A percentile compares a stretch with the other conserved stretches of the same genome.
These are phyloP conservation scores for Cantharis lateralis DNA, from an alignment of 2,888 invertebrate species.

Conservation along the genomic window DNA sequence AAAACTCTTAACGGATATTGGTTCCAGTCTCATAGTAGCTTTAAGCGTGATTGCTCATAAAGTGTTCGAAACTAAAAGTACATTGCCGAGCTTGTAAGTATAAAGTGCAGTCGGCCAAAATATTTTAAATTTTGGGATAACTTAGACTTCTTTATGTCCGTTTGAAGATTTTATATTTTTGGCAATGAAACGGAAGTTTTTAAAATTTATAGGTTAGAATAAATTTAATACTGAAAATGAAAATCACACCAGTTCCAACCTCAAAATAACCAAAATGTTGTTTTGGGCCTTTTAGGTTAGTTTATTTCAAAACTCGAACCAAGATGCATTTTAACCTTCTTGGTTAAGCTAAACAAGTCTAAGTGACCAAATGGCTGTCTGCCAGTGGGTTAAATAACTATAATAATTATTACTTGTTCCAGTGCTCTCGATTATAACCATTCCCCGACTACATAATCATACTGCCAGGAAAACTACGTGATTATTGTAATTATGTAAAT, in stretches of 20 bases:
- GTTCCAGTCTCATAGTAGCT: slow-evolving; percentile 36
- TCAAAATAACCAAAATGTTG: not conserved
- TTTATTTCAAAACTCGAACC: not conserved
- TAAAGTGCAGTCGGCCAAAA: too few relatives aligned
- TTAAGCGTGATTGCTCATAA: slow-evolving; percentile 31
- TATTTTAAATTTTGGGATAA: too few relatives aligned
- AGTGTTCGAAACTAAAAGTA: not conserved
- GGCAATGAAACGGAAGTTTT: too few relatives aligned
- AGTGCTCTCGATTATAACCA: not conserved
- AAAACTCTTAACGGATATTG: slow-evolving; percentile 39
- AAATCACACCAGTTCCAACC: too few relatives aligned
- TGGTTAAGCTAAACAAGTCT: too few relatives aligned
- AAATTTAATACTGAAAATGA: too few relatives aligned
- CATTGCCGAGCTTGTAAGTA: not conserved
- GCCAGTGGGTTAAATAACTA: not conserved
- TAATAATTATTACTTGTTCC: not conserved
- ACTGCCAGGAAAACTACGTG: not conserved
- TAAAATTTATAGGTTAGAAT: too few relatives aligned
- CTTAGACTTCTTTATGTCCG: too few relatives aligned
- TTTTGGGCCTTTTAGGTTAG: not conserved
- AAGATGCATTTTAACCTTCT: too few relatives aligned
- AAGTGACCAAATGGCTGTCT: not conserved
- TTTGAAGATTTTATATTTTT: too few relatives aligned
- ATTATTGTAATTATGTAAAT: not conserved
- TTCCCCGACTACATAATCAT: not conserved